phyloP scores from a whole-genome alignment of 2,888 invertebrate genomes.

The Gastracanthus pulcherrimus region DNA sequence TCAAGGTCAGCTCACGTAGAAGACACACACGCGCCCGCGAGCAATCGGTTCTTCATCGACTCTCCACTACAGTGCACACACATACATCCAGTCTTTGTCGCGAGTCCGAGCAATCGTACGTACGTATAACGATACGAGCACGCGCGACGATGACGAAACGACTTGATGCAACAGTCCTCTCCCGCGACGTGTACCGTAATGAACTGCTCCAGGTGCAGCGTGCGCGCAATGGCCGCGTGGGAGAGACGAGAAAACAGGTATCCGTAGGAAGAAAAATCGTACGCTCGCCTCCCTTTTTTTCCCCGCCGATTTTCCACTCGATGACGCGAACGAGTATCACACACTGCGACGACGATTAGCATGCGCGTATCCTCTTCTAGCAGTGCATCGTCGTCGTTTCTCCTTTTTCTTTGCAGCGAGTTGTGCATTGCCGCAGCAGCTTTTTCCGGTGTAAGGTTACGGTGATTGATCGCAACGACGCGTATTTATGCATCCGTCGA shows the following conservation, averaged over 20 bases:
- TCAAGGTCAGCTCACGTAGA: constrained; percentile 38
- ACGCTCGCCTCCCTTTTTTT: background rate
- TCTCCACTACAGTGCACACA: background rate
- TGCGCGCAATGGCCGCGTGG: constrained; percentile 58
- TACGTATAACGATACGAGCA: background rate
- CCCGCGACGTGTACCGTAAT: constrained; percentile 50
- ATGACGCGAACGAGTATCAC: background rate
- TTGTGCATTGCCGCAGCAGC: background rate
- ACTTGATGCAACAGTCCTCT: constrained; percentile 52
- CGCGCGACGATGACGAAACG: constrained; percentile 50
- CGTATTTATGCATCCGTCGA: constrained; percentile 8
- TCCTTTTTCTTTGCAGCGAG: background rate
- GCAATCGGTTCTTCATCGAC: constrained; percentile 46
- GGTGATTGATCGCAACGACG: constrained; percentile 26
- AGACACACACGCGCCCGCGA: background rate
- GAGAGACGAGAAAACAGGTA: constrained; percentile 60
- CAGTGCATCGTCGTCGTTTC: background rate
- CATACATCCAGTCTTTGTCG: background rate
- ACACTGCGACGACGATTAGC: constrained; percentile 15
- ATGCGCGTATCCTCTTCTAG: no score
- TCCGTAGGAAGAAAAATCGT: constrained; percentile 46
- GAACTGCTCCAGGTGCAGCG: constrained; percentile 62
- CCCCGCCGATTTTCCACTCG: constrained; percentile 6
- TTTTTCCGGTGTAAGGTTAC: constrained; percentile 44
- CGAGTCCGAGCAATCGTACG: background rate